Conservation (phyloP, 2,113 vertebrate species). For the Orientallactaga bullata region DNA sequence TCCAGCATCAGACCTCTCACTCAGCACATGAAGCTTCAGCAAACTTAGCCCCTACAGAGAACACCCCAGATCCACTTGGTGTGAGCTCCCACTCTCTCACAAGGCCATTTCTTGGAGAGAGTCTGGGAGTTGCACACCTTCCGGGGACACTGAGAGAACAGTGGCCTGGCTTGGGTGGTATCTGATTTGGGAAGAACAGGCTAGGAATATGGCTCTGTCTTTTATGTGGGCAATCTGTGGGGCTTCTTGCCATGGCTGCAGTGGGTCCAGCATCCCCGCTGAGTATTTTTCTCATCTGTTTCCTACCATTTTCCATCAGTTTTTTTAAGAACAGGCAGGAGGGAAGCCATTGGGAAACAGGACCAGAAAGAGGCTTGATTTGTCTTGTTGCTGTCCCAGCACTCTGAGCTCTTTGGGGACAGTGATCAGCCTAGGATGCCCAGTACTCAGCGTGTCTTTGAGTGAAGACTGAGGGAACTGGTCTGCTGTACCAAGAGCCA, state of each 20-base stretch:
- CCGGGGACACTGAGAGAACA: accelerated
- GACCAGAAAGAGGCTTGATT: background rate
- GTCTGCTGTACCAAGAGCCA: background rate
- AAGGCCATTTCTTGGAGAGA: background rate
- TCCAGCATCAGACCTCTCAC: background rate
- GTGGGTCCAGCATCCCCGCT: background rate
- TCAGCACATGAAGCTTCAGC: background rate
- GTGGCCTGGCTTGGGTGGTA: background rate
- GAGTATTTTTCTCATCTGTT: background rate
- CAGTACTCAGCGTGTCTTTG: background rate
- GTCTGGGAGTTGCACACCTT: background rate
- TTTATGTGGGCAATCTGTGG: background rate
- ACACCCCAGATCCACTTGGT: background rate
- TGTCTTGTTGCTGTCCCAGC: background rate
- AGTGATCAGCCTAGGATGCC: background rate
- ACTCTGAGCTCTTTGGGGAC: background rate
- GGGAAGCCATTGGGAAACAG: background rate
- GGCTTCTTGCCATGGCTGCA: background rate
- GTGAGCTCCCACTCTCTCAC: accelerated
- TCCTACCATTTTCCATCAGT: background rate
- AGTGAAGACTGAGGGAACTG: background rate
- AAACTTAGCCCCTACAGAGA: background rate
- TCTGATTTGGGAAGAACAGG: background rate
- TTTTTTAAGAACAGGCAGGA: background rate
- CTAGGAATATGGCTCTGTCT: background rate